Evolutionary conservation across 2,888 invertebrate species (phyloP).

Genomic region (Meliscaeva auricollis): DNA sequence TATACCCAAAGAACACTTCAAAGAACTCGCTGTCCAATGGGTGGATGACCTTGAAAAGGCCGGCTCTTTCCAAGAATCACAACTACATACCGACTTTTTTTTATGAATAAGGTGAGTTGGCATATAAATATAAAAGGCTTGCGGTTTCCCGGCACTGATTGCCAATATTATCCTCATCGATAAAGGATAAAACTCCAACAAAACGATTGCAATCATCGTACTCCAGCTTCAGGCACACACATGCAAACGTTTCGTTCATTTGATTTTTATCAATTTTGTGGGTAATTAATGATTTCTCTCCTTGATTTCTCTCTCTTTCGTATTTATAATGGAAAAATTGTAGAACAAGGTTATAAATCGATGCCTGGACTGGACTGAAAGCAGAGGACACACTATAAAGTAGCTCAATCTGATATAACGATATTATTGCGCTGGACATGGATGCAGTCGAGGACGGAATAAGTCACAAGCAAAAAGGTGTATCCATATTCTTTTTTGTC

Average conservation of each 20-base stretch:
- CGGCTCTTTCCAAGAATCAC: not conserved
- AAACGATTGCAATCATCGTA: conserved; percentile 25
- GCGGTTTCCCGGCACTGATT: conserved; percentile 7
- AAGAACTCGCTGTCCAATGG: not conserved
- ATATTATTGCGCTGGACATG: conserved; percentile 41
- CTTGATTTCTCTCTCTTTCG: conserved; percentile 6
- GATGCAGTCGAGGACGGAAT: conserved; percentile 38
- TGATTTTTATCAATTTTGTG: conserved; percentile 69
- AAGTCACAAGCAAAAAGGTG: conserved; percentile 40
- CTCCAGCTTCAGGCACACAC: conserved; percentile 11
- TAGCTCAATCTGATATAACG: not conserved
- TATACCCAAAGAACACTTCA: not conserved
- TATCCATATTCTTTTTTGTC: conserved; percentile 13
- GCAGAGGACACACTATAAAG: not conserved
- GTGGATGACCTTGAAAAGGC: conserved; percentile 32
- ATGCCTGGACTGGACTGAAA: conserved; percentile 26
- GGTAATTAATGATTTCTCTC: conserved; percentile 60
- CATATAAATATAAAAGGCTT: not conserved
- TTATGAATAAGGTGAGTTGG: not conserved
- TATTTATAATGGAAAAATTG: conserved; percentile 28
- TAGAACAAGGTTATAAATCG: conserved; percentile 60
- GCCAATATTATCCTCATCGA: not conserved
- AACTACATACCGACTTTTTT: not conserved
- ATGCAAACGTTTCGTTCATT: conserved; percentile 45
- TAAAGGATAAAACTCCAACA: conserved; percentile 2